These are phyloP conservation scores for Balanococcus diminutus DNA, from an alignment of 2,888 invertebrate species.

Conservation along the genomic window DNA sequence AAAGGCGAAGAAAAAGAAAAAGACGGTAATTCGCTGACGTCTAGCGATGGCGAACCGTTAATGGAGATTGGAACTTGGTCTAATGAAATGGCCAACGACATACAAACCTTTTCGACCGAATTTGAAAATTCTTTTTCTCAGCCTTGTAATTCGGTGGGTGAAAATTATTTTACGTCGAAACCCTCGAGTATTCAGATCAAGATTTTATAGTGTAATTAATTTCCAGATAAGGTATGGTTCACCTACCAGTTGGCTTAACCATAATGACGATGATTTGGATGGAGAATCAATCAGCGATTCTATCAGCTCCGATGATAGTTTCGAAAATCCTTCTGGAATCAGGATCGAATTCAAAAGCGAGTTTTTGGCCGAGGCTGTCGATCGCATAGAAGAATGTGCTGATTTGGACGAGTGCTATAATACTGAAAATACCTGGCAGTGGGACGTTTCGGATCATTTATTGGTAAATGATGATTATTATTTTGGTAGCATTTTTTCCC, in stretches of 20 bases:
- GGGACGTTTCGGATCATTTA: conserved; percentile 20
- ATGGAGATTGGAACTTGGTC: conserved; percentile 91
- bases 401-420: background rate
- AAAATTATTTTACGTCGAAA: no score
- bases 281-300: conserved; percentile 64
- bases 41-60: conserved; percentile 63
- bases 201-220: background rate
- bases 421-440: conserved; percentile 38
- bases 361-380: conserved; percentile 84
- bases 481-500: no score
- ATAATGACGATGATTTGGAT: conserved; percentile 65
- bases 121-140: conserved; percentile 61
- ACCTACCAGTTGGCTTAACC: conserved; percentile 65
- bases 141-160: conserved; percentile 19
- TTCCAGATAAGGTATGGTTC: conserved; percentile 64
- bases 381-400: conserved; percentile 60
- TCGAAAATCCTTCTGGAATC: conserved; percentile 65
- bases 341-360: conserved; percentile 83
- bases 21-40: conserved; percentile 58
- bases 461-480: conserved; percentile 27
- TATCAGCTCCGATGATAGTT: conserved; percentile 59
- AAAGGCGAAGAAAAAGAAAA: conserved; percentile 57
- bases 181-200: background rate
- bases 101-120: conserved; percentile 59
- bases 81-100: conserved; percentile 77